These are phyloP conservation scores for Drosophila varians DNA, from an alignment of 1,140 invertebrate species.

Conservation along the genomic window DNA sequence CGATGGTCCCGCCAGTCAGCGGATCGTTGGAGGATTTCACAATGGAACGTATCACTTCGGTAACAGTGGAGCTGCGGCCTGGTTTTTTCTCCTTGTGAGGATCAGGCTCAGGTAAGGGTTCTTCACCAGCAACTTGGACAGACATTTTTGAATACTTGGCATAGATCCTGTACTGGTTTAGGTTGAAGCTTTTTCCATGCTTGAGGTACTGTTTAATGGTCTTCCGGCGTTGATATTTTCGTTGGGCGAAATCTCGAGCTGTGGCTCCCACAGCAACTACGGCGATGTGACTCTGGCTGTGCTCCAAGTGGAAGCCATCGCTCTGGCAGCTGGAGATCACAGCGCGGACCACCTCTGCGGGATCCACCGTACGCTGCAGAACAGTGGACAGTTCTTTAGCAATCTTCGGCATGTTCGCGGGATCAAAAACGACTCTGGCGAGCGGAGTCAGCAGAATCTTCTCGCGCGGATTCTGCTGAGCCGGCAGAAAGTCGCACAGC, in stretches of 20 bases:
- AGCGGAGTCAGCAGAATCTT: slow-evolving; percentile 58
- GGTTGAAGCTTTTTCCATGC: slow-evolving; percentile 33
- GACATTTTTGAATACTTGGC: slow-evolving; percentile 32
- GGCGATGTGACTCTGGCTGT: slow-evolving; percentile 47
- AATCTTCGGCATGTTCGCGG: slow-evolving; percentile 45
- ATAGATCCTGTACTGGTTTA: slow-evolving; percentile 39
- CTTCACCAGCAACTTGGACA: background rate
- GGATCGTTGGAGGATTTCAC: slow-evolving; percentile 39
- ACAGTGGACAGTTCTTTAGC: slow-evolving; percentile 13
- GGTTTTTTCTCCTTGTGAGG: background rate
- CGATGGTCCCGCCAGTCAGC: slow-evolving; percentile 44
- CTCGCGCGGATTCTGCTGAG: slow-evolving; percentile 22
- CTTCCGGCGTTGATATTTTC: slow-evolving; percentile 32
- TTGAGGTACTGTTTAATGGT: slow-evolving; percentile 29
- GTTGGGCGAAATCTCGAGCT: background rate
- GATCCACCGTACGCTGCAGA: background rate
- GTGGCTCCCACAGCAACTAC: slow-evolving; percentile 50
- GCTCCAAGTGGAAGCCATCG: slow-evolving; percentile 50
- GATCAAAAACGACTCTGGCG: slow-evolving; percentile 45
- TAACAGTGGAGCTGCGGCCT: background rate
- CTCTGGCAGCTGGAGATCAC: slow-evolving; percentile 57
- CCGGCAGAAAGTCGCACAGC: slow-evolving; percentile 31
- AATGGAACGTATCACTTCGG: slow-evolving; percentile 36
- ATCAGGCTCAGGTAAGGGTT: background rate
- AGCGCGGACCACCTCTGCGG: slow-evolving; percentile 32